Conservation (phyloP, 2,888 invertebrate species). For the Eustalomyia histrio region DNA sequence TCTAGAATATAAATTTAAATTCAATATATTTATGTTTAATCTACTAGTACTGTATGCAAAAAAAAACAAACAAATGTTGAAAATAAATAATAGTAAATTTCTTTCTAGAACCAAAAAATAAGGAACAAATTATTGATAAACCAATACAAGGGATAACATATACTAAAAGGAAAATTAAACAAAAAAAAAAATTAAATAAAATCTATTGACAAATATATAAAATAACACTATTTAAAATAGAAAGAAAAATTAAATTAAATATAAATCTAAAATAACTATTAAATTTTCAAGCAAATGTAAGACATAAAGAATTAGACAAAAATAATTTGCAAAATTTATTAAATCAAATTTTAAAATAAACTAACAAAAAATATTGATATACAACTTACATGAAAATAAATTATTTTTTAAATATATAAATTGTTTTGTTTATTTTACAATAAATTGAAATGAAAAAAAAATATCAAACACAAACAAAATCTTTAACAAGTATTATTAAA, state of each 20-base stretch:
- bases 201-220: slow-evolving; percentile 48
- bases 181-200: slow-evolving; percentile 57
- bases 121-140: slow-evolving; percentile 78
- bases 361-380: background rate
- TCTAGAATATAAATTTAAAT: slow-evolving; percentile 27
- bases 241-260: slow-evolving; percentile 33
- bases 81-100: slow-evolving; percentile 41
- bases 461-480: slow-evolving; percentile 33
- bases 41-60: background rate
- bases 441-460: background rate
- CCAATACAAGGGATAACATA: slow-evolving; percentile 80
- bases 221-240: slow-evolving; percentile 40
- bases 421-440: slow-evolving; percentile 1
- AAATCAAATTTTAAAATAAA: background rate
- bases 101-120: slow-evolving; percentile 67
- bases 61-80: slow-evolving; percentile 27
- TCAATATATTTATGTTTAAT: slow-evolving; percentile 15
- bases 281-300: background rate
- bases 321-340: background rate
- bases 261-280: background rate
- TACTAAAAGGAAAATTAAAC: slow-evolving; percentile 70
- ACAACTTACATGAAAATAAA: slow-evolving; percentile 1
- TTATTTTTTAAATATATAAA: background rate
- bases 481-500: slow-evolving; percentile 41
- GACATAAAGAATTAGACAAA: background rate